Evolutionary conservation across 1,140 invertebrate genomes (phyloP).

Genomic region (Patella vulgata): DNA sequence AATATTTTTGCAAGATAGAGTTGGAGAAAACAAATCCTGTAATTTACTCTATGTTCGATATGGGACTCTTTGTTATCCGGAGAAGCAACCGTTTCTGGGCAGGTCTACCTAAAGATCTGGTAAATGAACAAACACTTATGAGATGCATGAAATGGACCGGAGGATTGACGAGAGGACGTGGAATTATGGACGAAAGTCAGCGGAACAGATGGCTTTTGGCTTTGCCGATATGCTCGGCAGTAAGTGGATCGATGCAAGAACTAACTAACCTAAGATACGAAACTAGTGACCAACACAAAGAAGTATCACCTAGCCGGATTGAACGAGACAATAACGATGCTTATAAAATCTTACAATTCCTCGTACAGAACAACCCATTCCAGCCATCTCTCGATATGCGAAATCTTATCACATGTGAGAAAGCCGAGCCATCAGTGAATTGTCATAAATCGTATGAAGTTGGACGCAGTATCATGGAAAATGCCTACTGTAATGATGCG

Average conservation of each 20-base stretch:
- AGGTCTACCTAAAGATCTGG: constrained; percentile 59
- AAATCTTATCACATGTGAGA: constrained; percentile 26
- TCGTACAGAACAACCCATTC: constrained; percentile 28
- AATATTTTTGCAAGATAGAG: constrained; percentile 65
- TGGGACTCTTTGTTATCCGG: constrained; percentile 34
- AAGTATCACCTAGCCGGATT: constrained; percentile 7
- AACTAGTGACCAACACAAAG: constrained; percentile 46
- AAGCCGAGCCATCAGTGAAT: constrained; percentile 16
- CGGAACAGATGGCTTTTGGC: constrained; percentile 34
- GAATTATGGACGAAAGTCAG: constrained; percentile 39
- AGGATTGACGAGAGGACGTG: constrained; percentile 33
- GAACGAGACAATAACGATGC: constrained; percentile 33
- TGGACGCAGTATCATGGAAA: constrained; percentile 21
- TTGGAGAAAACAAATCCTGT: constrained; percentile 34
- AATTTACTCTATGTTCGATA: constrained; percentile 42
- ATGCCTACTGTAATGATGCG: constrained; percentile 22
- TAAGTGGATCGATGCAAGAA: constrained; percentile 36
- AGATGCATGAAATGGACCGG: constrained; percentile 45
- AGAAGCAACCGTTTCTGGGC: constrained; percentile 58
- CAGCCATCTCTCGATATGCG: constrained; percentile 8
- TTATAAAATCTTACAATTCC: constrained; percentile 12
- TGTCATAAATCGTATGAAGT: constrained; percentile 21
- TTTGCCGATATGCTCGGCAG: constrained; percentile 30
- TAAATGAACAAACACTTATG: constrained; percentile 50
- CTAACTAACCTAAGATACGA: constrained; percentile 21